A percentile compares a stretch with the other conserved stretches of the same genome.
phyloP scores from a whole-genome alignment of 2,113 vertebrate species.

The Pluvianellus socialis region DNA sequence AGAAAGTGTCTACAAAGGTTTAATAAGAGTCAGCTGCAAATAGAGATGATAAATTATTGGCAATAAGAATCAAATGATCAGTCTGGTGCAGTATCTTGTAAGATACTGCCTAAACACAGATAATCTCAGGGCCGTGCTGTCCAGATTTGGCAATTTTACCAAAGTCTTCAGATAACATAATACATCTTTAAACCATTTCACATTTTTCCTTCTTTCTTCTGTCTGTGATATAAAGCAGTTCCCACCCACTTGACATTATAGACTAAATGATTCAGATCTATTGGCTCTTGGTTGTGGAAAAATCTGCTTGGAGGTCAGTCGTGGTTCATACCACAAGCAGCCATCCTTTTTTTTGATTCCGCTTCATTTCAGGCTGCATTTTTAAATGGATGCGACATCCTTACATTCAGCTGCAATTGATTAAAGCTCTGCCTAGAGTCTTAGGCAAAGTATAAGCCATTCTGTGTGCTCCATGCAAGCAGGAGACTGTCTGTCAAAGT shows the following conservation, averaged over 20 bases:
- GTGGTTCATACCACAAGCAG: background rate
- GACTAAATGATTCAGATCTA: background rate
- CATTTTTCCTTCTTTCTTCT: background rate
- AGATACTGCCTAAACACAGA: background rate
- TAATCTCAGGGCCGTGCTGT: background rate
- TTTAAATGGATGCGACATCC: background rate
- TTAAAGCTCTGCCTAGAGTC: background rate
- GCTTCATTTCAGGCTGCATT: background rate
- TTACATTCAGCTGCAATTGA: background rate
- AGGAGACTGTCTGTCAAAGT: background rate
- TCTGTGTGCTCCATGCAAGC: fast-evolving
- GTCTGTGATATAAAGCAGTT: background rate
- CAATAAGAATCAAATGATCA: background rate
- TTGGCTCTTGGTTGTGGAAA: conserved; percentile 36
- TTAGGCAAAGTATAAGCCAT: background rate
- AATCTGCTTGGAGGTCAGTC: background rate
- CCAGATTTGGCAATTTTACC: background rate
- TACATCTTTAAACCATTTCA: background rate
- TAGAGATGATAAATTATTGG: background rate
- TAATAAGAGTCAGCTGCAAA: background rate
- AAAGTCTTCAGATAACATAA: background rate
- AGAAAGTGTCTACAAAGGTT: background rate
- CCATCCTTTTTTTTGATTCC: background rate
- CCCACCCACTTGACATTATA: background rate
- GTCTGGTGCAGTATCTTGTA: background rate